A percentile compares a stretch with the other conserved stretches of the same genome.
Conservation (phyloP, 2,888 invertebrate species). For the Globia sparganii region DNA sequence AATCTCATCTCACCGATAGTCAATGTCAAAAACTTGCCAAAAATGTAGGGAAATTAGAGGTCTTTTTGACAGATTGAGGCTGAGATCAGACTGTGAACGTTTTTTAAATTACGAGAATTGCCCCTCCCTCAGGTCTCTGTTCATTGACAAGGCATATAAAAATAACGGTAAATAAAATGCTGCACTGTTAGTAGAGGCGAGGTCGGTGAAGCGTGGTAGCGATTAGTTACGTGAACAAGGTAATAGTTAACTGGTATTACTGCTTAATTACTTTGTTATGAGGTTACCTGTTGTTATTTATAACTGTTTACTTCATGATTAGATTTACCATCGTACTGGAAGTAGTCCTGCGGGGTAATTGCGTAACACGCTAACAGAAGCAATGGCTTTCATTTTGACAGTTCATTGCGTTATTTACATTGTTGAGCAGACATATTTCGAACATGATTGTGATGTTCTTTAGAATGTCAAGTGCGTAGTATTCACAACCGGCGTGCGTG, state of each 20-base stretch:
- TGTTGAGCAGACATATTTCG: too few relatives aligned
- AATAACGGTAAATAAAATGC: constrained; percentile 11
- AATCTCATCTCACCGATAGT: too few relatives aligned
- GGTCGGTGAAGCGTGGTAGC: constrained; percentile 21
- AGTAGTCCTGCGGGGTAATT: neutral
- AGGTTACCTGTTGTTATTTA: constrained; percentile 14
- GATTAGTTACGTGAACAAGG: constrained; percentile 26
- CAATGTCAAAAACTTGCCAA: too few relatives aligned
- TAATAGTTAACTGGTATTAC: constrained; percentile 16
- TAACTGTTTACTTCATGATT: neutral
- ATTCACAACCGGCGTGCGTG: neutral
- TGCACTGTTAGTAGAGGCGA: neutral
- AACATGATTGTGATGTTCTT: neutral
- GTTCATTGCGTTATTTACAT: neutral
- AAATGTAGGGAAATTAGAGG: neutral
- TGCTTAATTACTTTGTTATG: constrained; percentile 34
- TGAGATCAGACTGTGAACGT: neutral
- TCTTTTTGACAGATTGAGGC: neutral
- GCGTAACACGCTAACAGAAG: too few relatives aligned
- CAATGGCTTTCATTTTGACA: neutral
- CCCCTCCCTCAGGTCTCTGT: neutral
- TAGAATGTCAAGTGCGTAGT: neutral
- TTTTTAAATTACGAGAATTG: neutral
- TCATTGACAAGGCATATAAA: constrained; percentile 12
- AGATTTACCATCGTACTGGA: neutral